Evolutionary conservation across 2,113 vertebrate species (phyloP).

Genomic region (Gallinago paraguaiae): DNA sequence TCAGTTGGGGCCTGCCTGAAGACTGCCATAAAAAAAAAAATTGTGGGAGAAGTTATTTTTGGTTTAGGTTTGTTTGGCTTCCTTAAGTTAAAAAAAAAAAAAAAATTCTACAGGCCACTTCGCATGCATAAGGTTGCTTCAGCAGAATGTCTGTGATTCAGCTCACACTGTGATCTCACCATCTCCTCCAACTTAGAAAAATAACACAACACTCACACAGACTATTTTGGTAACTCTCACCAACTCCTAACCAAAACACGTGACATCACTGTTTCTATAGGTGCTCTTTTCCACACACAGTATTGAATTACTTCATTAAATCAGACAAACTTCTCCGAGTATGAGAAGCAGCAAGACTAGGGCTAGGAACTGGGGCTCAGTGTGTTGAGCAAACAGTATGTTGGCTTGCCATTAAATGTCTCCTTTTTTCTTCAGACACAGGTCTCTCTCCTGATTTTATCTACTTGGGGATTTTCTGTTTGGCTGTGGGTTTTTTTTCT

Average conservation of each 20-base stretch:
- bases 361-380: not conserved
- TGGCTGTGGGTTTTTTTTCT: not conserved
- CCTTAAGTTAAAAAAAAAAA: not conserved
- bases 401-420: not conserved
- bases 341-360: not conserved
- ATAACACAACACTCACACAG: slow-evolving; percentile 20
- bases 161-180: slow-evolving; percentile 50
- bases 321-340: not conserved
- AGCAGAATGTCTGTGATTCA: slow-evolving; percentile 31
- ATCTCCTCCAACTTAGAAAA: slow-evolving; percentile 33
- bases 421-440: not conserved
- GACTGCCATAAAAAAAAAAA: not conserved
- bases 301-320: slow-evolving; percentile 59
- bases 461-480: not conserved
- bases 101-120: not conserved
- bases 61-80: slow-evolving; percentile 20
- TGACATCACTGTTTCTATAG: slow-evolving; percentile 54
- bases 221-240: slow-evolving; percentile 36
- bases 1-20: not conserved
- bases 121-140: not conserved
- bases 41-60: slow-evolving; percentile 12
- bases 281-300: slow-evolving; percentile 24
- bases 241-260: slow-evolving; percentile 53
- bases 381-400: not conserved
- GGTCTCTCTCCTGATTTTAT: not conserved